Base-by-base conservation (phyloP, 2,113 vertebrate genomes). In the Silurus asotus region DNA sequence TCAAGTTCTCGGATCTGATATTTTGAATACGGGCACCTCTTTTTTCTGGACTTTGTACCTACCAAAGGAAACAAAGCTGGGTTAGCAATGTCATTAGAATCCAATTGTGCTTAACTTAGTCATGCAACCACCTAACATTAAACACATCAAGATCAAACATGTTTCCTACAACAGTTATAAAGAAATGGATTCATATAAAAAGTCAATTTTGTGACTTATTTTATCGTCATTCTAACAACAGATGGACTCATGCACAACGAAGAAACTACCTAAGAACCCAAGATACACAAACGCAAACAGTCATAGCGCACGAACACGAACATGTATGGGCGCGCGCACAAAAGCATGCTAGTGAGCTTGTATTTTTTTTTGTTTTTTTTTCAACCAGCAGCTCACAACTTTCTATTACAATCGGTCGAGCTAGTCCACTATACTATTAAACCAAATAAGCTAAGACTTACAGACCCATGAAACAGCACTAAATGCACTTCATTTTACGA, bases 1-100 rank as follows among this genome's bases (percentile, higher is more conserved):
- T 99, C 98, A 96, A 99, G 97, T 97, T 99, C 98, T 93, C 98
- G 96, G 92, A 99, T 98, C 94, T 99, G 98, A 92, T 98, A 98
- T 95, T 99, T 99, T 92, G 97, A 95, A 91, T 99, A 99, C 48
- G 98, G 98, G 79, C 98, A 99, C 80, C 98, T 96, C 94, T 99
- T 99, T 95, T 99, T 99, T 93, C 97, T 96, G 88, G 97, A 97
- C 92, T 97, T 94, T 93, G 96, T 93, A 94, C 95, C 93, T 95
- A 96, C 89, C 93, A 90, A 87, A 53, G 72, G 69, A 85, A 61
- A 77, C 17, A 48, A 23, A 80, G 10, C 62, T 85, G 62, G 82
- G 67, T 85, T 87, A 74, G 58, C 25, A 58, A 77, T 55, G 58
- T 28, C 55, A 15, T 69, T 83, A 28, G 76, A 83, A 5, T 28